These are phyloP conservation scores for Gorsachius goisagi DNA, from an alignment of 2,113 vertebrate species.

Conservation along the genomic window DNA sequence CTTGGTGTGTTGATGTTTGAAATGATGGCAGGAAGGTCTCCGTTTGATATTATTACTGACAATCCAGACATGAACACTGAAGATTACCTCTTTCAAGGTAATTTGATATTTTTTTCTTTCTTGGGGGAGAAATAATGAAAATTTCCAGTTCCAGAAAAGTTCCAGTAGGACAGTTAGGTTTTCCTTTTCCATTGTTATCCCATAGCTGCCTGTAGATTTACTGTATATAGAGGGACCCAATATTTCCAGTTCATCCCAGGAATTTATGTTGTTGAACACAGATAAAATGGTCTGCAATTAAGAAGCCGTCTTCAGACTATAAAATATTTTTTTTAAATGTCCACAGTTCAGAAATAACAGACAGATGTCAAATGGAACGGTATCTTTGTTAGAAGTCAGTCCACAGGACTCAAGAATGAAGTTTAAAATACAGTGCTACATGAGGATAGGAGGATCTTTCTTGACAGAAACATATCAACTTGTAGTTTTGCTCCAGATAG, in stretches of 20 bases:
- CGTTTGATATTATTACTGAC: slow-evolving; percentile 97
- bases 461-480: not conserved
- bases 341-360: not conserved
- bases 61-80: slow-evolving; percentile 99
- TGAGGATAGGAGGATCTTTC: not conserved
- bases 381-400: not conserved
- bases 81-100: slow-evolving; percentile 99
- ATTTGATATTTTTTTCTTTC: fast-evolving
- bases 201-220: not conserved
- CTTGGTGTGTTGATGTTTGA: slow-evolving; percentile 98
- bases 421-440: not conserved
- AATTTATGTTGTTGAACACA: not conserved
- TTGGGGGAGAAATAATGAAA: not conserved
- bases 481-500: not conserved
- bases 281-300: not conserved
- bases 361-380: not conserved
- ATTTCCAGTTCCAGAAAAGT: no score
- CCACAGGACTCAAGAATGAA: not conserved
- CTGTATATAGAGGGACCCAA: not conserved
- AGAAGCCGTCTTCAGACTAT: not conserved
- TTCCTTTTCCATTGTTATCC: not conserved
- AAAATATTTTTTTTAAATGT: no score
- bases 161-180: not conserved
- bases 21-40: slow-evolving; percentile 98
- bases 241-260: not conserved